Evolutionary conservation across 2,797 vertebrate species (phyloP), one percentile per base, ranked within the genome.

Genomic region (Mastacembelus armatus): DNA sequence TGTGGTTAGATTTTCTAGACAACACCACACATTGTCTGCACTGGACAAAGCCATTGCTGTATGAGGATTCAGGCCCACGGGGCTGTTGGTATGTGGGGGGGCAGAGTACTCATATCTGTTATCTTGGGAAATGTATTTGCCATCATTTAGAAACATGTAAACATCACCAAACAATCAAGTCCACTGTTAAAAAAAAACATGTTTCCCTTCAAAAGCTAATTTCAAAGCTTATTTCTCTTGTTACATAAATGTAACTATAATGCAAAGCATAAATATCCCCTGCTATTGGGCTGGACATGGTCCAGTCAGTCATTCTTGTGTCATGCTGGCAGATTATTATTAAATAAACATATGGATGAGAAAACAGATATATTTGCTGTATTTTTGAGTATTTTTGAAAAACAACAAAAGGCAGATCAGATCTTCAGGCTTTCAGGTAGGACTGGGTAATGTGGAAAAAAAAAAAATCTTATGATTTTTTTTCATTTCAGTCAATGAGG

Each of bases 11-110:
- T 76, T 73, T 80, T 72, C 77, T 54, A 62, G 51, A 92, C 89
- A 92, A 91, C 80, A 71, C 36, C 40, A 56, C 36, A 59, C 78
- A 84, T 90, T 92, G 91, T 92, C 38, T 68, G 30, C 7, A 0
- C 1, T 42, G 58, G 56, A 92, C 90, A 92, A 88, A 77, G 87
- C 69, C 58, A 83, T 84, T 86, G 76, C 84, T 90, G 85, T 88
- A n/a, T 39, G 35, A 60, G 47, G 50, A 59, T 7, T 33, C 69
- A 55, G 68, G 72, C 44, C 63, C 66, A 77, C 66, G 18, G 80
- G 74, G 66, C 5, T 24, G 66, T 63, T 70, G 71, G 81, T 74
- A 32, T 67, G 66, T 35, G 35, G 27, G 40, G 22, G 52, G 61
- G 9, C n/a, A 49, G 24, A 5, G 48, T 2, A 24, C 51, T 59